Conservation (phyloP, 2,797 vertebrate species). For the Danio tinwini region DNA sequence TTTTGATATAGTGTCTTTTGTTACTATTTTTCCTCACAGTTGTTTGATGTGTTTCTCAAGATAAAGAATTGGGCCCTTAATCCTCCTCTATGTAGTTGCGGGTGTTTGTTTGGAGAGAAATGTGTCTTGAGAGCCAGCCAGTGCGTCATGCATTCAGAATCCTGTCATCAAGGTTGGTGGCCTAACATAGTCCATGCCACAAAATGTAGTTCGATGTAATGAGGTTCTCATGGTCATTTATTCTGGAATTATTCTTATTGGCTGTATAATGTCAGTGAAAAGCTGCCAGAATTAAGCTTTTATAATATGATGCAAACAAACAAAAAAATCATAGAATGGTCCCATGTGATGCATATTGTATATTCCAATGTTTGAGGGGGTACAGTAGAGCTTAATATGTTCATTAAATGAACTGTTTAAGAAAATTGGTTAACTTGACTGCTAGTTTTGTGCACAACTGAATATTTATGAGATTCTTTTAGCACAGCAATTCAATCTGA, state of each 20-base stretch:
- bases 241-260: not conserved
- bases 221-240: not conserved
- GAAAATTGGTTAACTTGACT: too few relatives aligned
- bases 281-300: too few relatives aligned
- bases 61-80: not conserved
- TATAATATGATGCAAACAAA: too few relatives aligned
- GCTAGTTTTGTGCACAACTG: too few relatives aligned
- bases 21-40: not conserved
- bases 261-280: not conserved
- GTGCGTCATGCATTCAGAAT: not conserved
- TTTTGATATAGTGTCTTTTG: not conserved
- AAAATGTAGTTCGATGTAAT: not conserved
- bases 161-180: conserved; percentile 14
- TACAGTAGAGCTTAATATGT: too few relatives aligned
- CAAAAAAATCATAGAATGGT: too few relatives aligned
- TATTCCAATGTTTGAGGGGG: too few relatives aligned
- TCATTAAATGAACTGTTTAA: too few relatives aligned
- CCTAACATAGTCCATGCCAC: not conserved
- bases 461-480: too few relatives aligned
- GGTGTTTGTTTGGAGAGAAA: conserved; percentile 8
- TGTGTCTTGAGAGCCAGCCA: not conserved
- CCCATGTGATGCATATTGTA: too few relatives aligned
- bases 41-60: not conserved
- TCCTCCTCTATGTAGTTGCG: not conserved
- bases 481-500: too few relatives aligned